Evolutionary conservation across 2,797 vertebrate genomes (phyloP).

Genomic region (Danio choprae): DNA sequence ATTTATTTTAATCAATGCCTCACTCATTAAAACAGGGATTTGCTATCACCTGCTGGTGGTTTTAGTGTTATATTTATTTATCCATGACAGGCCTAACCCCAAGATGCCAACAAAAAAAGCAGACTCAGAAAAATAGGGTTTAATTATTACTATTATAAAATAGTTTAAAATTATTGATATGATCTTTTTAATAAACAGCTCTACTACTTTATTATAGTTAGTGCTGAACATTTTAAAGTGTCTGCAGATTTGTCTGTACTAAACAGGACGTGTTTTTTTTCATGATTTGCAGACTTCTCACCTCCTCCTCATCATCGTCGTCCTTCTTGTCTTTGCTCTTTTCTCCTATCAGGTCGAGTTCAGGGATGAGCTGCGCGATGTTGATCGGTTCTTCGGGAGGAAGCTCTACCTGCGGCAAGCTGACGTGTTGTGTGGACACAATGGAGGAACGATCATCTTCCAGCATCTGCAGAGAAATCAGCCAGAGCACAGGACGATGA

Average conservation of each 20-base stretch:
- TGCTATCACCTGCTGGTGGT: too few species aligned
- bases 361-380: constrained; percentile 93
- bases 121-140: too few species aligned
- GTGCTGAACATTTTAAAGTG: not conserved
- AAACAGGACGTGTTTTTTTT: not conserved
- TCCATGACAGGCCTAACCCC: too few species aligned
- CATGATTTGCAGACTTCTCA: constrained; percentile 44
- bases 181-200: not conserved
- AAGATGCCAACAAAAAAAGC: too few species aligned
- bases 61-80: too few species aligned
- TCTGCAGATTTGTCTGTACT: not conserved
- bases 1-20: too few species aligned
- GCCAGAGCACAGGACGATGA: not conserved
- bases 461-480: constrained; percentile 47
- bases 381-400: constrained; percentile 91
- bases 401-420: constrained; percentile 91
- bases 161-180: too few species aligned
- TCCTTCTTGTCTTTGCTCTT: constrained; percentile 94
- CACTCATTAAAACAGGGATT: too few species aligned
- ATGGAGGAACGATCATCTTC: constrained; percentile 65
- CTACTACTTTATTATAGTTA: not conserved
- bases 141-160: too few species aligned
- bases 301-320: constrained; percentile 93
- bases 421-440: constrained; percentile 78
- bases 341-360: constrained; percentile 91